Evolutionary conservation across 2,888 invertebrate species (phyloP).

Genomic region (Euplexia lucipara): DNA sequence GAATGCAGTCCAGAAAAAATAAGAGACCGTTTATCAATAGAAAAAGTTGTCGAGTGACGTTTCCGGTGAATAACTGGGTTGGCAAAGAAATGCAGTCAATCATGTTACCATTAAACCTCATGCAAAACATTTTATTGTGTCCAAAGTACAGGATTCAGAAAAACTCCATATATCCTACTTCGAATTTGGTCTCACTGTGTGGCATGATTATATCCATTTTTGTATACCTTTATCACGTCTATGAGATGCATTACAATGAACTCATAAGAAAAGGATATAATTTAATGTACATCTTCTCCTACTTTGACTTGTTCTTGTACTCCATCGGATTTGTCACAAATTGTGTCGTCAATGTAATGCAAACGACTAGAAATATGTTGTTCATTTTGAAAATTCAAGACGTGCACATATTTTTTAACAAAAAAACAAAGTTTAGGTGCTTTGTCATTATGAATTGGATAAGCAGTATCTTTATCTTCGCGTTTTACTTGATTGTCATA

Average conservation of each 20-base stretch:
- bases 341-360: background rate
- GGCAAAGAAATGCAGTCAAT: constrained; percentile 1
- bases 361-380: background rate
- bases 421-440: background rate
- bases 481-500: background rate
- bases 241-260: background rate
- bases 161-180: background rate
- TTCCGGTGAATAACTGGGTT: background rate
- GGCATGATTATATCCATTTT: background rate
- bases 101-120: background rate
- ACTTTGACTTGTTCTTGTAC: background rate
- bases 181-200: background rate
- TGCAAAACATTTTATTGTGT: background rate
- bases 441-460: constrained; percentile 9
- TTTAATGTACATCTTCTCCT: background rate
- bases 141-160: constrained; percentile 1
- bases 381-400: constrained; percentile 6
- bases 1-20: too few species aligned
- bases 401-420: constrained; percentile 4
- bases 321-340: background rate
- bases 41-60: too few species aligned
- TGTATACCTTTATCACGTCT: background rate
- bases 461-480: background rate
- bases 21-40: too few species aligned
- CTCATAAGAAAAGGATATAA: too few species aligned